Evolutionary conservation across 1,140 invertebrate species (phyloP).

Genomic region (Ips nitidus): DNA sequence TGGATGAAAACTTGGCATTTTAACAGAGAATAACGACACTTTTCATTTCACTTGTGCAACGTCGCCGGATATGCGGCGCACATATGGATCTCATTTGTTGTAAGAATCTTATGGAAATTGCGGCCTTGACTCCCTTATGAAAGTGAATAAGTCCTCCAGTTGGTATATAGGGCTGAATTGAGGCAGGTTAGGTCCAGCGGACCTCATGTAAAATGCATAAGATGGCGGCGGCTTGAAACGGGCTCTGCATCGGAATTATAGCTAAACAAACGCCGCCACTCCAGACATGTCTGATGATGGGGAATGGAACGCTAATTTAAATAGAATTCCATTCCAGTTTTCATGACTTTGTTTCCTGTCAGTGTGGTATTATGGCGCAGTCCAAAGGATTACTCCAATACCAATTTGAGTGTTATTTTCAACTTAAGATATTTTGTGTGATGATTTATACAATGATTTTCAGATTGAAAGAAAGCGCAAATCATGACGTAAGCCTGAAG

Average conservation of each 20-base stretch:
- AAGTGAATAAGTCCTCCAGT: slow-evolving; percentile 47
- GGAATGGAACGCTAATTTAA: slow-evolving; percentile 5
- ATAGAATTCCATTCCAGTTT: neutral
- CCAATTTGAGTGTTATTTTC: too few relatives aligned
- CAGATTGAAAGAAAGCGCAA: too few relatives aligned
- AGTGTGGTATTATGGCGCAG: too few relatives aligned
- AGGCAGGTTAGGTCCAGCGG: slow-evolving; percentile 52
- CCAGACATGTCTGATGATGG: slow-evolving; percentile 10
- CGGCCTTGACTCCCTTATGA: slow-evolving; percentile 36
- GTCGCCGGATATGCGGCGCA: slow-evolving; percentile 3
- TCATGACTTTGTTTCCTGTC: too few relatives aligned
- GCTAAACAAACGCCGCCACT: slow-evolving; percentile 49
- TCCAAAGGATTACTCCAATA: too few relatives aligned
- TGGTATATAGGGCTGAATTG: slow-evolving; percentile 45
- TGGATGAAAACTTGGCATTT: too few relatives aligned
- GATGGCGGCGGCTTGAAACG: slow-evolving; percentile 49
- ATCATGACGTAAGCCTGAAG: too few relatives aligned
- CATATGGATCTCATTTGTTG: slow-evolving; percentile 21
- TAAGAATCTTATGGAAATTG: slow-evolving; percentile 30
- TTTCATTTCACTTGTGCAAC: slow-evolving; percentile 1
- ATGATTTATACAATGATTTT: too few relatives aligned
- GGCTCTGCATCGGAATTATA: slow-evolving; percentile 51
- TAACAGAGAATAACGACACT: neutral
- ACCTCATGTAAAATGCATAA: slow-evolving; percentile 61
- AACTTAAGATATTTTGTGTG: too few relatives aligned